phyloP scores from a whole-genome alignment of 2,888 invertebrate genomes.

The Apocheima hispidaria region DNA sequence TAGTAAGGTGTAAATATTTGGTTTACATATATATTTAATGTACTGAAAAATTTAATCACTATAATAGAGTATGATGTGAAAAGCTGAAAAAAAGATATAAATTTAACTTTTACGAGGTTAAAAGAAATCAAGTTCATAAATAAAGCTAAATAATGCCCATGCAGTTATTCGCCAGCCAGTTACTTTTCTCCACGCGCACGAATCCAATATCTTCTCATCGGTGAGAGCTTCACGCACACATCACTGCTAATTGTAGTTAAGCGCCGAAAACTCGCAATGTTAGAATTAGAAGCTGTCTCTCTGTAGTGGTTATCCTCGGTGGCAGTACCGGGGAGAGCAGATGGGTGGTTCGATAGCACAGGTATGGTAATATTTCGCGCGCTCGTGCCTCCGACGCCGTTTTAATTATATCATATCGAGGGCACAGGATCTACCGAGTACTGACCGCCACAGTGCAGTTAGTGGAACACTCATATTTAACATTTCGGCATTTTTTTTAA shows the following conservation, averaged over 20 bases:
- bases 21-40: too few species aligned
- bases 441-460: conserved; percentile 25
- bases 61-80: too few species aligned
- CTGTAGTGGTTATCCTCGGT: conserved; percentile 1
- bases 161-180: too few species aligned
- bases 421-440: conserved; percentile 54
- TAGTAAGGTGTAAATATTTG: too few species aligned
- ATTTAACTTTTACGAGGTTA: too few species aligned
- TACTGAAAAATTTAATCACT: too few species aligned
- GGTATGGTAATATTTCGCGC: conserved; percentile 79
- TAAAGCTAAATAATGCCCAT: too few species aligned
- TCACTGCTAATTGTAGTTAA: neutral
- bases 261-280: neutral
- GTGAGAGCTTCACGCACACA: neutral
- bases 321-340: conserved; percentile 24
- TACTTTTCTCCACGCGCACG: neutral
- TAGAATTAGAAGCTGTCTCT: neutral
- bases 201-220: neutral
- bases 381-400: conserved; percentile 69
- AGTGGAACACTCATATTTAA: neutral
- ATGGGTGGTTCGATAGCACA: conserved; percentile 51
- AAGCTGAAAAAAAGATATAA: too few species aligned
- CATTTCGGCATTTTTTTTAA: too few species aligned
- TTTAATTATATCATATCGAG: conserved; percentile 79
- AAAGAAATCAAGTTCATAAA: too few species aligned